Evolutionary conservation across 2,888 invertebrate genomes (phyloP).

Genomic region (Polyommatus iphigenia): DNA sequence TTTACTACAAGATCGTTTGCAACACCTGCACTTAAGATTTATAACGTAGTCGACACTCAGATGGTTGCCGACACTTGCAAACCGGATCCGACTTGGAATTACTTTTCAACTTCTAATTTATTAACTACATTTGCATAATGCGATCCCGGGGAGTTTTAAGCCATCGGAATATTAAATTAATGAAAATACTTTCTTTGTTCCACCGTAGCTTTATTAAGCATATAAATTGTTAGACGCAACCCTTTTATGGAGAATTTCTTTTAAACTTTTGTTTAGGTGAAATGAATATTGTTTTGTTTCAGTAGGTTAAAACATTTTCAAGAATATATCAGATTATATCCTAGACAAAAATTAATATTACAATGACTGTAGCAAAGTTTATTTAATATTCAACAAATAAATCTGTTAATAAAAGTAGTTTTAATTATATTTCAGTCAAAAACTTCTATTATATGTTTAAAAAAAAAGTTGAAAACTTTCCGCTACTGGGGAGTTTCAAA

Average conservation of each 20-base stretch:
- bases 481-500: too few species aligned
- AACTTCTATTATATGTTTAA: too few species aligned
- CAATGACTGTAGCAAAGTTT: too few species aligned
- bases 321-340: too few species aligned
- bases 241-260: neutral
- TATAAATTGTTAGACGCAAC: conserved; percentile 16
- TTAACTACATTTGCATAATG: conserved; percentile 59
- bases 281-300: neutral
- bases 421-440: too few species aligned
- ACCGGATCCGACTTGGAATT: conserved; percentile 51
- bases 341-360: too few species aligned
- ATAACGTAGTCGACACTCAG: neutral
- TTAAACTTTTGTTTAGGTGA: neutral
- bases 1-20: neutral
- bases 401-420: too few species aligned
- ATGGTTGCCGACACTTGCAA: conserved; percentile 45
- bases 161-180: conserved; percentile 27
- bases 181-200: conserved; percentile 29
- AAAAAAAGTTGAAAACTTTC: too few species aligned
- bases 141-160: conserved; percentile 30
- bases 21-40: neutral
- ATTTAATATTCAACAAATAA: too few species aligned
- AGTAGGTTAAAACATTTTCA: too few species aligned
- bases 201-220: neutral
- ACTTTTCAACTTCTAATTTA: conserved; percentile 59